These are phyloP conservation scores for Drosophila sp. DNA, from an alignment of 1,140 invertebrate species.

Conservation along the genomic window DNA sequence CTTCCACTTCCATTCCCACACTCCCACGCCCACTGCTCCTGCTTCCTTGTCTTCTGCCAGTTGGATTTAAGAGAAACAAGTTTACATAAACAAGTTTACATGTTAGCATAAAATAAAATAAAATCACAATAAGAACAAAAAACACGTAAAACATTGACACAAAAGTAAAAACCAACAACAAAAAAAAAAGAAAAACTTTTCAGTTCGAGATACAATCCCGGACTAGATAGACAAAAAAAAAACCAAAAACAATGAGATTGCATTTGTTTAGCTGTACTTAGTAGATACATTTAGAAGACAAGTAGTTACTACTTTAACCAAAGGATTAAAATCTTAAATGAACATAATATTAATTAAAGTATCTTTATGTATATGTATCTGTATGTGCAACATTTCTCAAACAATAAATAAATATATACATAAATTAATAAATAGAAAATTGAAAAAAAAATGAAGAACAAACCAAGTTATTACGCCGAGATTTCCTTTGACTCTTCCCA, in stretches of 20 bases:
- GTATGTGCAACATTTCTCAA: conserved; percentile 11
- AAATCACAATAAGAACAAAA: conserved; percentile 7
- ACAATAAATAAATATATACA: conserved; percentile 1
- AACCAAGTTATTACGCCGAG: background rate
- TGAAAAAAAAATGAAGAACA: background rate
- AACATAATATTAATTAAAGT: background rate
- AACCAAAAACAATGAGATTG: conserved; percentile 16
- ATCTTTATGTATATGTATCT: conserved; percentile 1
- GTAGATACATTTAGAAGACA: conserved; percentile 6
- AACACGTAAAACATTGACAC: conserved; percentile 22
- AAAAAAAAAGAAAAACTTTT: conserved; percentile 13
- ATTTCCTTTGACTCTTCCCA: background rate
- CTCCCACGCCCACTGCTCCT: no score
- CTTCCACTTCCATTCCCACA: no score
- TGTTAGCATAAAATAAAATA: conserved; percentile 13
- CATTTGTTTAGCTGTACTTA: conserved; percentile 16
- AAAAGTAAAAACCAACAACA: background rate
- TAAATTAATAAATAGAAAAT: background rate
- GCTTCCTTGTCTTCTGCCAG: background rate
- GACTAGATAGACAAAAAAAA: background rate
- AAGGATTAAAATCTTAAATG: background rate
- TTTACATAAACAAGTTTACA: conserved; percentile 20
- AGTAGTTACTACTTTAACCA: conserved; percentile 11
- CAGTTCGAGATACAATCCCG: background rate
- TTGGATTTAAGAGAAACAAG: conserved; percentile 12